Percentiles rank a stretch among this genome's conserved stretches.
Conservation (phyloP, 2,797 vertebrate species). For the Thunnus albacares region DNA sequence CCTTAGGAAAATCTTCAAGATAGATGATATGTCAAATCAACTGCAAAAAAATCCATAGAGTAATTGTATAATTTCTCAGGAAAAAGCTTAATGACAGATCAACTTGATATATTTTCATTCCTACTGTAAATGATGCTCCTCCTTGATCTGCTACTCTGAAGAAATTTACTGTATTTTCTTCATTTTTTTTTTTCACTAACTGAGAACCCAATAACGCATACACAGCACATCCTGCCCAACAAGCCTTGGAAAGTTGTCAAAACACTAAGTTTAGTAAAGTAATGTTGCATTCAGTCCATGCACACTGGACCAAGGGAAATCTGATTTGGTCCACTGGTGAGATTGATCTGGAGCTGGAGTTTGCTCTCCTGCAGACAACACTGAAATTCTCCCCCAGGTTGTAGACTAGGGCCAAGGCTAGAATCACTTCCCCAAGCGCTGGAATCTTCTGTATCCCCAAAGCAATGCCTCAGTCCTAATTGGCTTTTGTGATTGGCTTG, state of each 20-base stretch:
- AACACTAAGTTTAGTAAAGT: constrained; percentile 69
- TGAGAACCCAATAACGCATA: not conserved
- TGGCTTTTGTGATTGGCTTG: constrained; percentile 88
- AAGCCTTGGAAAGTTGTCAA: constrained; percentile 67
- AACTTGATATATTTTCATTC: too few relatives aligned
- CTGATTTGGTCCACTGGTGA: constrained; percentile 78
- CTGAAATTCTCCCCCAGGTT: constrained; percentile 76
- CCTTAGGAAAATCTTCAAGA: not conserved
- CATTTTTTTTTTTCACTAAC: too few relatives aligned
- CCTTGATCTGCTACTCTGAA: not conserved
- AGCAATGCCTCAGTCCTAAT: constrained; percentile 83
- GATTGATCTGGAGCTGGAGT: constrained; percentile 80
- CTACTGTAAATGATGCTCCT: not conserved
- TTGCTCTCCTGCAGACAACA: constrained; percentile 74
- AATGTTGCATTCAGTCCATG: constrained; percentile 82
- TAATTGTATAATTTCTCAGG: too few relatives aligned
- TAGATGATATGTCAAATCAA: constrained; percentile 21
- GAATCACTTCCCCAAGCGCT: constrained; percentile 78
- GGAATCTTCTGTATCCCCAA: constrained; percentile 82
- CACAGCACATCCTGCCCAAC: constrained; percentile 29
- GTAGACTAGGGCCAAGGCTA: constrained; percentile 67
- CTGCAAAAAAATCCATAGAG: not conserved
- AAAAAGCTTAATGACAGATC: too few relatives aligned
- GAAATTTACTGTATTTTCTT: constrained; percentile 5
- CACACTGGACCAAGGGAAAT: constrained; percentile 81